Base-by-base conservation (phyloP, 2,888 invertebrate species). In the Caenorhabditis parvicauda region DNA sequence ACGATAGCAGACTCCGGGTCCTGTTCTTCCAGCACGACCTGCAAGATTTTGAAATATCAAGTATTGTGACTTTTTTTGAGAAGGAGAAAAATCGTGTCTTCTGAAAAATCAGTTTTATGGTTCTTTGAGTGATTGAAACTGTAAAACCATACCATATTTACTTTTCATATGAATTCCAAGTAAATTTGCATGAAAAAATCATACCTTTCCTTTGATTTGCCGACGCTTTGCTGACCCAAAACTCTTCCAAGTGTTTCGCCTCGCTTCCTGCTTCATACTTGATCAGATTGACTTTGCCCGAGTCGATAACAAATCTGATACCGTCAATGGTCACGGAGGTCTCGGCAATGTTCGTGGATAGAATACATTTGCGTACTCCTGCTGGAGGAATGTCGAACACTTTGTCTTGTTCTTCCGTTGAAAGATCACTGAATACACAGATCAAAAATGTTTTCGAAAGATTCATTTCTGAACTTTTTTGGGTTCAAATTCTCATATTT, bases 311-410 rank as follows among this genome's bases (percentile, higher is more conserved):
- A 83, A 98, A 98, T 77, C 96, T 86, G 51, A 98, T 90, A 0
- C 96, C 96, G 82, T 98, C 98, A 52, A 98, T 95, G 0, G 98
- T 98, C 3, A 98, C 89, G 0, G 95, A 95, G 0, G 98, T 98
- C 85, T 98, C 98, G 0, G 98, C 95, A 56, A 98, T 96, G 81
- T 98, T 98, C 1, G 98, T 98, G 0, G 94, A 91, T 1, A 98
- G 88, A 59, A 98, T 92, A 82, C 95, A 96, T 82, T 98, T 98
- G 51, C 98, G 86, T 2, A 92, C 87, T 3, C 93, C 91, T 53
- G 92, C 91, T 1, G 95, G 95, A 0, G 95, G 88, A 79, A 92
- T 90, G 81, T 95, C 92, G 81, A 98, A 98, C 6, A 84, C 94
- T 85, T 92, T 94, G 82, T 98, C 95, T 83, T 98, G 98, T 79